phyloP scores from a whole-genome alignment of 1,140 invertebrate genomes.

The Tetranychus urticae region DNA sequence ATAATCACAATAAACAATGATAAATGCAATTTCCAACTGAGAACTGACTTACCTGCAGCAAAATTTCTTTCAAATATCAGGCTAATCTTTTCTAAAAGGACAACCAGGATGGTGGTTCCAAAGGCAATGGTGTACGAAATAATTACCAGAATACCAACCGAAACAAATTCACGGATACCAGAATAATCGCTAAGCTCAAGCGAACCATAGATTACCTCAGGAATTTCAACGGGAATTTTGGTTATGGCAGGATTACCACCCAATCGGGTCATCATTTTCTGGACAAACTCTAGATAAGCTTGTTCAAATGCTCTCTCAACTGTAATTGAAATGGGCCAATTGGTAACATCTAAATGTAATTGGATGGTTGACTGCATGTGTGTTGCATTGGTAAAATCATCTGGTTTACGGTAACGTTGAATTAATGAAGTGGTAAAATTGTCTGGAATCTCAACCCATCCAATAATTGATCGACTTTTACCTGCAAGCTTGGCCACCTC shows the following conservation, averaged over 20 bases:
- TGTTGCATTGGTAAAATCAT: neutral
- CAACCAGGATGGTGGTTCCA: neutral
- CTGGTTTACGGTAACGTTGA: neutral
- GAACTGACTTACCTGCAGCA: constrained; percentile 45
- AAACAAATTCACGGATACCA: neutral
- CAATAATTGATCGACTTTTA: constrained; percentile 7
- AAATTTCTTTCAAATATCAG: constrained; percentile 60
- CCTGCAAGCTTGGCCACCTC: constrained; percentile 5
- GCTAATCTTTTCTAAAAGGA: constrained; percentile 47
- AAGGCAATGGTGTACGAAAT: neutral
- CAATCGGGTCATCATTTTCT: neutral
- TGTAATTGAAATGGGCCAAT: neutral
- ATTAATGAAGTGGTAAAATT: constrained; percentile 8
- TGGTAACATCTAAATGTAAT: constrained; percentile 1
- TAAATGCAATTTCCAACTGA: no score
- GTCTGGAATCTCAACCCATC: constrained; percentile 6
- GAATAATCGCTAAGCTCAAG: neutral
- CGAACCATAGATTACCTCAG: neutral
- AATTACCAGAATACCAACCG: neutral
- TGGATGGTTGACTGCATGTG: neutral
- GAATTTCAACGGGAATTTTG: neutral
- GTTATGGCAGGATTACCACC: neutral
- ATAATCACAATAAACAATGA: no score
- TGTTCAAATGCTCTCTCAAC: neutral
- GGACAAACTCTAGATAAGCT: neutral